Percentiles rank a stretch among this genome's conserved stretches.
Evolutionary conservation across 2,888 invertebrate species (phyloP).

Genomic region (Rhabditoides inermis): DNA sequence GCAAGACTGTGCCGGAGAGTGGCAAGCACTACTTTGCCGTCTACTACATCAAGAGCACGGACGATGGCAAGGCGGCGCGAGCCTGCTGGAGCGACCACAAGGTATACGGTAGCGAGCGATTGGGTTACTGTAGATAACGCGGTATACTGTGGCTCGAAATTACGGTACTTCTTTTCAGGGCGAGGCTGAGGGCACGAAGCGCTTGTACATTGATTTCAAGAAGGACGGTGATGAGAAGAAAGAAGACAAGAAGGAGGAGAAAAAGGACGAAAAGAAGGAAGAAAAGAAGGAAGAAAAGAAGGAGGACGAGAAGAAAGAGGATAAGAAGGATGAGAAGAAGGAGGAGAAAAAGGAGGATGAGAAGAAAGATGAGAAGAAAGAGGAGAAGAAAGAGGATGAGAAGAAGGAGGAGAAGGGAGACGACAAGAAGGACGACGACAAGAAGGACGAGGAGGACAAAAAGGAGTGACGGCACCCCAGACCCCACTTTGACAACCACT

Average conservation of each 20-base stretch:
- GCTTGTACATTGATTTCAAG: constrained; percentile 30
- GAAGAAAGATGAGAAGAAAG: constrained; percentile 12
- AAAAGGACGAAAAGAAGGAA: constrained; percentile 9
- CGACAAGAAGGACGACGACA: constrained; percentile 13
- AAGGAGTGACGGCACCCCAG: too few species aligned
- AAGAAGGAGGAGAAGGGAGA: constrained; percentile 16
- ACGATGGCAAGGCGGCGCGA: constrained; percentile 20
- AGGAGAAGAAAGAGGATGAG: constrained; percentile 13
- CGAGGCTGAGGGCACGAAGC: constrained; percentile 22
- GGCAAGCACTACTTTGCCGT: constrained; percentile 41
- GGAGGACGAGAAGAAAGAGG: constrained; percentile 2
- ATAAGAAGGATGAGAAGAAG: constrained; percentile 2
- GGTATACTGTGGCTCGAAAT: background rate
- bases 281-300: constrained; percentile 8
- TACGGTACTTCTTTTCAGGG: background rate
- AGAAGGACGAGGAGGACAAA: too few species aligned
- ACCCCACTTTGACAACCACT: too few species aligned
- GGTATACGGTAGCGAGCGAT: background rate
- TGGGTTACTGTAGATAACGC: background rate
- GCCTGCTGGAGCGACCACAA: constrained; percentile 25
- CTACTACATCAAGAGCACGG: constrained; percentile 27
- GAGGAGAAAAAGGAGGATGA: constrained; percentile 10
- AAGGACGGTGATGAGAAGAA: constrained; percentile 15
- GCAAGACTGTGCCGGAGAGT: constrained; percentile 31
- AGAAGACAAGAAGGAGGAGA: background rate